Evolutionary conservation across 2,888 invertebrate species (phyloP).

Genomic region (Cephus spinipes): DNA sequence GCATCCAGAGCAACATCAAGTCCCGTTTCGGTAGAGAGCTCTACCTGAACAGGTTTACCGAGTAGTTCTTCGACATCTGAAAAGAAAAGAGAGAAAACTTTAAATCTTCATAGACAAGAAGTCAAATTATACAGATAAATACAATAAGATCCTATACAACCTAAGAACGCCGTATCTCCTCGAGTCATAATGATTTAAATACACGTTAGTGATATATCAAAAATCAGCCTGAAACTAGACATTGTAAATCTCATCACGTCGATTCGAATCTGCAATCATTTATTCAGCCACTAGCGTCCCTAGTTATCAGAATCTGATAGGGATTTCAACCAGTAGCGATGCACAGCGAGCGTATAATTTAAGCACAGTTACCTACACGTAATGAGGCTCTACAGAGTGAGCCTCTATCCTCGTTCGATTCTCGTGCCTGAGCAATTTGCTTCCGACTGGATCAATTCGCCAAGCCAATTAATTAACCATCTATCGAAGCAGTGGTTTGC

Average conservation of each 20-base stretch:
- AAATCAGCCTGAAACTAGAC: slow-evolving; percentile 4
- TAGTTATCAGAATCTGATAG: slow-evolving; percentile 43
- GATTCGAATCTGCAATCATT: slow-evolving; percentile 37
- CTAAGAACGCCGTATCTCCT: not conserved
- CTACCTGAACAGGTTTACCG: slow-evolving; percentile 82
- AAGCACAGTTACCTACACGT: slow-evolving; percentile 1
- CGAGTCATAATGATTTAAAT: not conserved
- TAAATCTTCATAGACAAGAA: not conserved
- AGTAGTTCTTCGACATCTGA: slow-evolving; percentile 79
- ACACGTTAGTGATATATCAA: not conserved
- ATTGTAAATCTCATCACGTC: slow-evolving; percentile 45
- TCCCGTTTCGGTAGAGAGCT: slow-evolving; percentile 80
- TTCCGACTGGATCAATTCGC: not conserved
- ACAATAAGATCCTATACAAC: not conserved
- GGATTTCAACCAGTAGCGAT: slow-evolving; percentile 10
- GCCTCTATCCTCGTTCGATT: not conserved
- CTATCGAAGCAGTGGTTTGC: not conserved
- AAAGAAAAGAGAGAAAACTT: slow-evolving; percentile 36
- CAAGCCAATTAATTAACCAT: not conserved
- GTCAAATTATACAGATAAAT: not conserved
- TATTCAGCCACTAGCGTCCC: slow-evolving; percentile 34
- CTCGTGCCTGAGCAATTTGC: not conserved
- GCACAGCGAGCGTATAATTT: not conserved
- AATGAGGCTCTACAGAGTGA: not conserved
- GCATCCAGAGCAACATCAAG: slow-evolving; percentile 81